These are phyloP conservation scores for Tetrapedia diversipes DNA, from an alignment of 2,888 invertebrate genomes.

Conservation along the genomic window DNA sequence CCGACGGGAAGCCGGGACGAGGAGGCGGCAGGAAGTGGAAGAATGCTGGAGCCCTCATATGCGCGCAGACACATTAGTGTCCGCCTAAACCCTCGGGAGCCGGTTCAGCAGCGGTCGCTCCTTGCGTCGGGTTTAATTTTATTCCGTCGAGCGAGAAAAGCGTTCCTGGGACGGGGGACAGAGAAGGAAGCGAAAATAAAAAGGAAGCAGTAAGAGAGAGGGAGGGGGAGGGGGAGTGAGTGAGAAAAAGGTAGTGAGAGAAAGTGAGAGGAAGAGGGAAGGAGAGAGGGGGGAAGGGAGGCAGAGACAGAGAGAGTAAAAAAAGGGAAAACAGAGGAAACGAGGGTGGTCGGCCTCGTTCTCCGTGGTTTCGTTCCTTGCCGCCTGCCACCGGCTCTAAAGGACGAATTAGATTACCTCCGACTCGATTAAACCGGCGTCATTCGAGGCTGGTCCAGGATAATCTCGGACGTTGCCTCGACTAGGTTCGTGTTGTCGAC, in stretches of 20 bases:
- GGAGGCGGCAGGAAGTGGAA: constrained; percentile 2
- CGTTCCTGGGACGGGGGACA: constrained; percentile 29
- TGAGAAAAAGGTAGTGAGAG: too few species aligned
- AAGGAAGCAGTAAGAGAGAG: too few species aligned
- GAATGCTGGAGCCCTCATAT: constrained; percentile 43
- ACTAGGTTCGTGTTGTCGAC: constrained; percentile 51
- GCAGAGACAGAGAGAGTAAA: constrained; percentile 46
- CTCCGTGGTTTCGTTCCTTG: constrained; percentile 68
- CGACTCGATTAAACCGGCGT: constrained; percentile 71
- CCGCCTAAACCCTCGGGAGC: constrained; percentile 34
- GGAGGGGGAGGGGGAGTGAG: too few species aligned
- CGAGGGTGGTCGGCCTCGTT: constrained; percentile 58
- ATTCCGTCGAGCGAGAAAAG: constrained; percentile 69
- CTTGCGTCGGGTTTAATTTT: constrained; percentile 71
- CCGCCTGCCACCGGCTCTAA: constrained; percentile 58
- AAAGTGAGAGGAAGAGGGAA: too few species aligned
- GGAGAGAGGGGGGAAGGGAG: too few species aligned
- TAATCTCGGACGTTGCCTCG: constrained; percentile 64
- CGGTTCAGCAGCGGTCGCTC: constrained; percentile 34
- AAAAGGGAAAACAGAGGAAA: constrained; percentile 52
- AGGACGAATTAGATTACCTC: constrained; percentile 72
- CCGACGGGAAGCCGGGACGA: not conserved
- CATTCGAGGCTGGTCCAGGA: constrained; percentile 59
- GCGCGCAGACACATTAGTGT: constrained; percentile 46
- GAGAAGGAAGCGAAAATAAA: too few species aligned